phyloP scores from a whole-genome alignment of 2,888 invertebrate species.

The Theristus sp. region DNA sequence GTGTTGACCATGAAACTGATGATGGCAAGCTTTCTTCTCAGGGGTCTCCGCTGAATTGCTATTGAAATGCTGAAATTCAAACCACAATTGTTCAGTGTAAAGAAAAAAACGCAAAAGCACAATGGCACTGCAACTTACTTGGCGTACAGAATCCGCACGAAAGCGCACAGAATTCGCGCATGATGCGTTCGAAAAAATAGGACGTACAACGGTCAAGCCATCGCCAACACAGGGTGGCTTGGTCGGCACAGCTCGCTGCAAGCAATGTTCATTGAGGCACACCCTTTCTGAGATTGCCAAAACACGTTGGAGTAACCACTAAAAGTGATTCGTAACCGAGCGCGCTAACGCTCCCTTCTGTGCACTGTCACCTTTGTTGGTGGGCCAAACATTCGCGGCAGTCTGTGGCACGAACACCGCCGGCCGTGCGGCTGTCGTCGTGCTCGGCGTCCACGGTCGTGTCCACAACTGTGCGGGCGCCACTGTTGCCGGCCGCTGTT shows the following conservation, averaged over 20 bases:
- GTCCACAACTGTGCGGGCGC: not conserved
- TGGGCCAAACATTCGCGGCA: no score
- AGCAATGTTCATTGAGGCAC: not conserved
- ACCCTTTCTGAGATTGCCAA: no score
- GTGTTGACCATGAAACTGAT: no score
- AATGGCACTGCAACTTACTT: no score
- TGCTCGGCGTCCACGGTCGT: not conserved
- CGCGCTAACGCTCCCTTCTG: no score
- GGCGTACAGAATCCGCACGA: slow-evolving; percentile 11
- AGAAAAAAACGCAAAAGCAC: no score
- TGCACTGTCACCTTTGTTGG: not conserved
- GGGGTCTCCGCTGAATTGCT: no score
- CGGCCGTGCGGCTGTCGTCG: not conserved
- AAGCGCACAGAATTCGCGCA: slow-evolving; percentile 12
- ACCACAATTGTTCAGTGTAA: no score
- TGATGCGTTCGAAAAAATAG: slow-evolving; percentile 25
- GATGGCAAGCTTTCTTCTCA: no score
- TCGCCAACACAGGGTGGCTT: slow-evolving; percentile 18
- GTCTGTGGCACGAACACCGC: not conserved
- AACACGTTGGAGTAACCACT: no score
- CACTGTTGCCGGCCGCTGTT: not conserved
- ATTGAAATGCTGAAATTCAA: no score
- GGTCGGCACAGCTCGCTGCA: slow-evolving; percentile 5
- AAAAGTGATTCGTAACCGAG: no score
- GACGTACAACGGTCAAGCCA: slow-evolving; percentile 25